Conservation (phyloP, 2,888 invertebrate genomes). For the Caenorhabditis panamensis region DNA sequence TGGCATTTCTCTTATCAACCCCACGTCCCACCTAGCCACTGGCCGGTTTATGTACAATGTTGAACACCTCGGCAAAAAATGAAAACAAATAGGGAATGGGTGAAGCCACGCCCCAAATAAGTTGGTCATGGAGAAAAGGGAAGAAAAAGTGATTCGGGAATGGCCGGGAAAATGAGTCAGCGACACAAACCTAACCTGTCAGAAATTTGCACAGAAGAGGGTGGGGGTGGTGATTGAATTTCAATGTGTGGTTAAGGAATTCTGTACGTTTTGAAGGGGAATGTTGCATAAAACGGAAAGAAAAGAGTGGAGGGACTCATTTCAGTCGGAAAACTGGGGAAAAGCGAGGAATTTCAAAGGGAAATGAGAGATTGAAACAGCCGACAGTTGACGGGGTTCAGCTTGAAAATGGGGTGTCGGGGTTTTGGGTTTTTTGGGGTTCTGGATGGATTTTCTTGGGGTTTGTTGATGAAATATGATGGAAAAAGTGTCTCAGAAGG, state of each 20-base stretch:
- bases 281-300: neutral
- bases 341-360: no score
- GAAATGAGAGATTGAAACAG: no score
- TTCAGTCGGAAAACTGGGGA: no score
- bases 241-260: neutral
- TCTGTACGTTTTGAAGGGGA: neutral
- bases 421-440: no score
- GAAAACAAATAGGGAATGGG: conserved; percentile 40
- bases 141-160: conserved; percentile 32
- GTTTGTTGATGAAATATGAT: no score
- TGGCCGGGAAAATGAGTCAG: neutral
- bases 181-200: conserved; percentile 15
- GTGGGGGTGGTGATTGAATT: neutral
- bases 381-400: no score
- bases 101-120: conserved; percentile 29
- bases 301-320: no score
- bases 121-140: conserved; percentile 1
- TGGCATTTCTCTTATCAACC: conserved; percentile 49
- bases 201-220: neutral
- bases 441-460: no score
- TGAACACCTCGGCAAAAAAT: conserved; percentile 39
- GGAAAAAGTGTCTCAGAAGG: no score
- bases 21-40: conserved; percentile 6
- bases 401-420: no score
- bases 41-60: conserved; percentile 50